A percentile compares a stretch with the other conserved stretches of the same genome.
Conservation (phyloP, 2,888 invertebrate species). For the Andricus quercusramuli region DNA sequence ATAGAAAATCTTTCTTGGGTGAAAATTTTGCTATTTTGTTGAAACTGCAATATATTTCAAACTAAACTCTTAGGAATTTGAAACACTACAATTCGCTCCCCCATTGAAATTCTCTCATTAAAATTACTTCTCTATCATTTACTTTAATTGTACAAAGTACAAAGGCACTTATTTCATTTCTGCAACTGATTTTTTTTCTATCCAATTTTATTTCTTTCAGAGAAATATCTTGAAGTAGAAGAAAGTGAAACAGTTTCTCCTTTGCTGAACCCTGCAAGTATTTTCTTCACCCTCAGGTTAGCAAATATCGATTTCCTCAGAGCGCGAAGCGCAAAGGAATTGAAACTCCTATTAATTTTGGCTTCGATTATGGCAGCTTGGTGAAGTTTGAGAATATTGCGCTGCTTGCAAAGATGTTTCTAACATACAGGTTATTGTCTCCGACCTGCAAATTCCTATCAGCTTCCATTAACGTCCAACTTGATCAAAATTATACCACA, state of each 20-base stretch:
- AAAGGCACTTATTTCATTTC: no score
- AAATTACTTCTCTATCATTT: no score
- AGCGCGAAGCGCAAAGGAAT: neutral
- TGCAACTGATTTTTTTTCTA: no score
- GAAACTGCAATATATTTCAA: no score
- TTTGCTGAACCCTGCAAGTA: neutral
- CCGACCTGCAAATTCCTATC: neutral
- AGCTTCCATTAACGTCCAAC: neutral
- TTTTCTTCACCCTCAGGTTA: neutral
- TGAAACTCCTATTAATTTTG: conserved; percentile 24
- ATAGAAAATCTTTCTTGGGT: no score
- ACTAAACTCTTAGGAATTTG: no score
- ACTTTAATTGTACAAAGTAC: no score
- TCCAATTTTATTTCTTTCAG: no score
- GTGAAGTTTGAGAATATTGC: conserved; percentile 6
- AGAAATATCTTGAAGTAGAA: neutral
- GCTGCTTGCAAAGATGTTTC: neutral
- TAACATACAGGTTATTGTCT: neutral
- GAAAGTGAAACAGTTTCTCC: neutral
- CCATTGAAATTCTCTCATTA: no score
- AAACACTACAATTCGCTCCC: no score
- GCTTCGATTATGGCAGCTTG: neutral
- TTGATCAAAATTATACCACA: neutral
- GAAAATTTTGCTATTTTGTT: no score
- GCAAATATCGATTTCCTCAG: neutral